Evolutionary conservation across 2,888 invertebrate species (phyloP).

Genomic region (Limenitis arthemis): DNA sequence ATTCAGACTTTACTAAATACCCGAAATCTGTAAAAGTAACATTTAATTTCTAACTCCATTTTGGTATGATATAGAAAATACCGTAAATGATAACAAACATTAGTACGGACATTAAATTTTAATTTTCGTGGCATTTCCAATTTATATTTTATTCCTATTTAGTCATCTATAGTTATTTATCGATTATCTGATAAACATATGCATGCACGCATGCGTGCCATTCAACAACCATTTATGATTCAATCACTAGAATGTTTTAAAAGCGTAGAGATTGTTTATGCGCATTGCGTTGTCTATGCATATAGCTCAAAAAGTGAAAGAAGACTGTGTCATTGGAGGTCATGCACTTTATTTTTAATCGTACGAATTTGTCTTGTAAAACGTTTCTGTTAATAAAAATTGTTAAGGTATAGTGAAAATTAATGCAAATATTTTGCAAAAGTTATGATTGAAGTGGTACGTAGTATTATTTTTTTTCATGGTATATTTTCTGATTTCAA

Average conservation of each 20-base stretch:
- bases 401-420: constrained; percentile 17
- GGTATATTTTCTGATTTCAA: constrained; percentile 5
- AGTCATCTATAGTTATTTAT: neutral
- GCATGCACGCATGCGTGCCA: constrained; percentile 11
- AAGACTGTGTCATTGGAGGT: constrained; percentile 62
- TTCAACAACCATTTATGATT: too few relatives aligned
- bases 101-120: too few relatives aligned
- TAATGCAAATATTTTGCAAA: constrained; percentile 21
- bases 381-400: constrained; percentile 20
- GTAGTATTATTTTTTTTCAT: constrained; percentile 9
- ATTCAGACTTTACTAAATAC: too few relatives aligned
- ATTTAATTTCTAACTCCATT: too few relatives aligned
- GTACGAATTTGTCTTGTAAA: constrained; percentile 31
- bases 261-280: constrained; percentile 18
- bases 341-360: constrained; percentile 67
- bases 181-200: neutral
- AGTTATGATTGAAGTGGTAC: constrained; percentile 25
- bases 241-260: constrained; percentile 14
- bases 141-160: too few relatives aligned
- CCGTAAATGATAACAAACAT: too few relatives aligned
- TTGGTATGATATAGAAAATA: too few relatives aligned
- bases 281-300: too few relatives aligned
- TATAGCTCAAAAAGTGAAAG: constrained; percentile 53
- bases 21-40: too few relatives aligned
- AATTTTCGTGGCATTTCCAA: too few relatives aligned